Evolutionary conservation across 2,888 invertebrate genomes (phyloP).

Genomic region (Lithophane leautieri): DNA sequence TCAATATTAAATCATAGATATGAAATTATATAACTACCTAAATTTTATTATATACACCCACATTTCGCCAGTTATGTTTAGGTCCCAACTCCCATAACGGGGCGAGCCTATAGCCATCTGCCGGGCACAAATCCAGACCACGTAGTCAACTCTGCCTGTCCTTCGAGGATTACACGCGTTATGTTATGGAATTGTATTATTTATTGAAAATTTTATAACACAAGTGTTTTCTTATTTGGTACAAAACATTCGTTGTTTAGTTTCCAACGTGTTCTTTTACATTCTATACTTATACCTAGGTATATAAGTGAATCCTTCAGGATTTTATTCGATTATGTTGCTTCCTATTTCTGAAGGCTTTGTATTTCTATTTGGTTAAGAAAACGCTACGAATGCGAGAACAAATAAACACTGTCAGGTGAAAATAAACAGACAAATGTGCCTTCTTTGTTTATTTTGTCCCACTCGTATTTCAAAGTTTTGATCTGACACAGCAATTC

Average conservation of each 20-base stretch:
- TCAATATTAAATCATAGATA: constrained; percentile 14
- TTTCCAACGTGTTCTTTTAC: background rate
- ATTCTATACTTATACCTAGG: background rate
- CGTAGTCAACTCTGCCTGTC: background rate
- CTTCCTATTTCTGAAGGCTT: background rate
- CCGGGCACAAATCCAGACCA: background rate
- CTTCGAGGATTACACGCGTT: too few species aligned
- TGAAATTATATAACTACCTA: background rate
- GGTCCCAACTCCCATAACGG: background rate
- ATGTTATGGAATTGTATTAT: too few species aligned
- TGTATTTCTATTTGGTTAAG: constrained; percentile 32
- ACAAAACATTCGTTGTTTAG: background rate
- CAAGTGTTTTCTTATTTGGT: background rate
- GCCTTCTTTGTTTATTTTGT: constrained; percentile 29
- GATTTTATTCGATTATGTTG: constrained; percentile 33
- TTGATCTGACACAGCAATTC: constrained; percentile 11
- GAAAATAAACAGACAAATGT: constrained; percentile 47
- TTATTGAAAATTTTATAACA: background rate
- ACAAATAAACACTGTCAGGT: constrained; percentile 45
- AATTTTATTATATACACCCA: background rate
- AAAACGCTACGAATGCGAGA: constrained; percentile 31
- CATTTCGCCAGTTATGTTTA: too few species aligned
- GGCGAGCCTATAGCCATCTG: background rate
- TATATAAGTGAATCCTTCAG: background rate
- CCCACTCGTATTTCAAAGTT: constrained; percentile 6